phyloP scores from a whole-genome alignment of 2,888 invertebrate genomes.

The Rutpela maculata region DNA sequence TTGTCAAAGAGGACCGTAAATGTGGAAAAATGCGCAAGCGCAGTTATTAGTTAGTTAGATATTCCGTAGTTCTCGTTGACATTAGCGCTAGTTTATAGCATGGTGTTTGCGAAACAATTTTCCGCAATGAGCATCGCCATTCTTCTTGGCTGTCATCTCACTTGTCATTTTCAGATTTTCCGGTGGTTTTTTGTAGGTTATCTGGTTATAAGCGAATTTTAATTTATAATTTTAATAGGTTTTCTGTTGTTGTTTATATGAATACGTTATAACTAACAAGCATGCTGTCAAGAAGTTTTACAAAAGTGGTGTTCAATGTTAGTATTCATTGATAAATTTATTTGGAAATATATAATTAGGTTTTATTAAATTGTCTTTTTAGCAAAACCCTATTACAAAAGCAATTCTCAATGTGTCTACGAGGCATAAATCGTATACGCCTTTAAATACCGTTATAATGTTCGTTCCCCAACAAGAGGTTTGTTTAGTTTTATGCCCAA shows the following conservation, averaged over 20 bases:
- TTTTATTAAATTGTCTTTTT: constrained; percentile 31
- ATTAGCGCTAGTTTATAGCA: too few relatives aligned
- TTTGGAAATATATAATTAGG: constrained; percentile 15
- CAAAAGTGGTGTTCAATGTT: constrained; percentile 38
- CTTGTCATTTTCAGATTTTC: neutral
- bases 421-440: constrained; percentile 76
- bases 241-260: constrained; percentile 10
- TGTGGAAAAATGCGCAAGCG: too few relatives aligned
- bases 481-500: constrained; percentile 46
- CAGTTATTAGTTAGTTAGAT: too few relatives aligned
- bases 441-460: constrained; percentile 94
- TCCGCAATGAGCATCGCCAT: too few relatives aligned
- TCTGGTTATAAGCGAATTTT: constrained; percentile 8
- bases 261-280: constrained; percentile 1
- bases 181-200: constrained; percentile 10
- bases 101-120: too few relatives aligned
- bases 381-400: constrained; percentile 48
- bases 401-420: constrained; percentile 48
- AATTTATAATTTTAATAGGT: neutral
- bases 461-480: constrained; percentile 99
- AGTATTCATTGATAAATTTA: neutral
- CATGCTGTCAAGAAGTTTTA: constrained; percentile 42
- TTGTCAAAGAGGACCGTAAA: too few relatives aligned
- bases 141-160: neutral
- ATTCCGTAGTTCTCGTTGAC: too few relatives aligned